These are phyloP conservation scores for Cygnus buccinator DNA, from an alignment of 2,113 vertebrate species.

Conservation along the genomic window DNA sequence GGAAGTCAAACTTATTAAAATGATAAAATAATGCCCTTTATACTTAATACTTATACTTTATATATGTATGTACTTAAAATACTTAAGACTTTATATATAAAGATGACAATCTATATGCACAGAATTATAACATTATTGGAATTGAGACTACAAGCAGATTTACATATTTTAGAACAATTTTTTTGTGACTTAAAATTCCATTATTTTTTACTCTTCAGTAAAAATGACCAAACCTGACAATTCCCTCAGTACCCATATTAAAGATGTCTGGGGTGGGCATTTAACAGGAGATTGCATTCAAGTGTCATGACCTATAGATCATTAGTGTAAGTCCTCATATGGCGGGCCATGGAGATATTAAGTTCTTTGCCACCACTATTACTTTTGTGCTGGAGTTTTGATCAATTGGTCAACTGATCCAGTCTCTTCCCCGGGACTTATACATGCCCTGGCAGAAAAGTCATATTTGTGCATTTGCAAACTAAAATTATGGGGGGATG, in stretches of 20 bases:
- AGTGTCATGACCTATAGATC: neutral
- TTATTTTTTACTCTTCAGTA: neutral
- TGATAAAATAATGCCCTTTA: neutral
- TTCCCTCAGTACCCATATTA: neutral
- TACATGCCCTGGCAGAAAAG: neutral
- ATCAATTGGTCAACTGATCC: neutral
- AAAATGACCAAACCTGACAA: neutral
- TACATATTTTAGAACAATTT: neutral
- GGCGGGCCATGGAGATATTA: neutral
- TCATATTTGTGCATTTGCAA: neutral
- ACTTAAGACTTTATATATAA: too few relatives aligned
- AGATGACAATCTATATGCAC: neutral
- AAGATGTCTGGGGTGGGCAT: neutral
- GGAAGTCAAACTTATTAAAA: neutral
- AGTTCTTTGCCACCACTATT: neutral
- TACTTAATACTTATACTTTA: neutral
- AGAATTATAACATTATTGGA: neutral
- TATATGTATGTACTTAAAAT: too few relatives aligned
- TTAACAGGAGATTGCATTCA: neutral
- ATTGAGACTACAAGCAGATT: neutral
- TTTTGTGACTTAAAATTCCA: neutral
- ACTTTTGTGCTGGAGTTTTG: neutral
- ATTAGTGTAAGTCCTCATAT: neutral
- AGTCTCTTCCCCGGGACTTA: neutral
- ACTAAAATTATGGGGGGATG: neutral